A percentile compares a stretch with the other conserved stretches of the same genome.
Conservation (phyloP, 92 coral and sea anemone genomes). For the Bergia puertoricense region DNA sequence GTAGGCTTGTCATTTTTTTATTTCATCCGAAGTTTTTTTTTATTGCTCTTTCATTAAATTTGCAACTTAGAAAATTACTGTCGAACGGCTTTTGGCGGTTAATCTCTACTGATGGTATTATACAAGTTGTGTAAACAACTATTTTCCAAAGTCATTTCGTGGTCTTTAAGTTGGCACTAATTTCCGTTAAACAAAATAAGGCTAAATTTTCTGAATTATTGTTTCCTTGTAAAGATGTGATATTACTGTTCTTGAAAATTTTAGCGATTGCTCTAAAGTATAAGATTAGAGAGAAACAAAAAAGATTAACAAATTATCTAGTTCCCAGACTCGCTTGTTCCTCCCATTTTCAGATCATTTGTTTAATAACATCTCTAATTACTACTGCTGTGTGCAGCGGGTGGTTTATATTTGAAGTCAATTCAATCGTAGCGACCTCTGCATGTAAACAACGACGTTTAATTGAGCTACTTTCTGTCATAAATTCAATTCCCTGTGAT, state of each 20-base stretch:
- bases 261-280: not conserved
- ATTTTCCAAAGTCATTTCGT: not conserved
- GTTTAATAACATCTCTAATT: not conserved
- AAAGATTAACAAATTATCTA: too few species aligned
- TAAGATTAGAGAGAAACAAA: too few species aligned
- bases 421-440: slow-evolving; percentile 1
- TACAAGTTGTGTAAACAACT: too few species aligned
- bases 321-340: too few species aligned
- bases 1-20: not conserved
- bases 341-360: not conserved
- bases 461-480: not conserved
- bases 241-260: too few species aligned
- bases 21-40: not conserved
- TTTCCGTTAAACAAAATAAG: too few species aligned
- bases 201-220: too few species aligned
- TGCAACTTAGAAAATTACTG: not conserved
- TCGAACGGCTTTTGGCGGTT: too few species aligned
- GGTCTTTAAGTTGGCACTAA: not conserved
- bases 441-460: not conserved
- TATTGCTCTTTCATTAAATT: not conserved
- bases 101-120: not conserved
- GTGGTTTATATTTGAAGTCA: not conserved
- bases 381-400: slow-evolving; percentile 1
- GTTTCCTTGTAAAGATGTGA: too few species aligned
- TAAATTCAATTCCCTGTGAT: not conserved